Evolutionary conservation across 2,888 invertebrate genomes (phyloP).

Genomic region (Ochropleura leucogaster): DNA sequence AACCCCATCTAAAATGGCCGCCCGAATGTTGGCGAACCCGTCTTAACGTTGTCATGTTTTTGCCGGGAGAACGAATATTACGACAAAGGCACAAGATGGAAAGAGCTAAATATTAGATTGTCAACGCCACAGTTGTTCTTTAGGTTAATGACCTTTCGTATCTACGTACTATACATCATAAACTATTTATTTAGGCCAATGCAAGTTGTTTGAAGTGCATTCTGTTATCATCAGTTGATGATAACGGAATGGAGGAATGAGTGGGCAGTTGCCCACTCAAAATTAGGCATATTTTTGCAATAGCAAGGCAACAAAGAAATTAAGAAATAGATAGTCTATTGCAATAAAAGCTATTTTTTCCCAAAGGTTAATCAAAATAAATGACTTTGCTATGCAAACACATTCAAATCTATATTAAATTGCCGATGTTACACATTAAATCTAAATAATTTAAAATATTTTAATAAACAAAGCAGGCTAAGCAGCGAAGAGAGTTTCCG

Average conservation of each 20-base stretch:
- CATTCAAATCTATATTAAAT: slow-evolving; percentile 10
- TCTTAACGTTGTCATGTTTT: too few relatives aligned
- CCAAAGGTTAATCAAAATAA: background rate
- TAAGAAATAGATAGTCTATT: background rate
- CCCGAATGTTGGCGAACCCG: too few relatives aligned
- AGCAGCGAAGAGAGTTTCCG: too few relatives aligned
- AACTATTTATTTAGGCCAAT: background rate
- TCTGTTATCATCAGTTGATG: background rate
- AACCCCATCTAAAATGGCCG: too few relatives aligned
- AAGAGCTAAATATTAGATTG: too few relatives aligned
- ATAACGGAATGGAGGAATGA: too few relatives aligned
- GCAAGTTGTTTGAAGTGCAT: background rate
- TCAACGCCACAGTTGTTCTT: too few relatives aligned
- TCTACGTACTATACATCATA: too few relatives aligned
- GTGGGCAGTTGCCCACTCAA: background rate
- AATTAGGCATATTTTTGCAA: background rate
- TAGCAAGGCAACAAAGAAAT: background rate
- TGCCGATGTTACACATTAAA: background rate
- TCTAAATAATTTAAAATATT: slow-evolving; percentile 8
- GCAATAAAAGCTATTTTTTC: background rate
- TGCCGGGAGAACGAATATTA: too few relatives aligned
- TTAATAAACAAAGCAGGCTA: slow-evolving; percentile 7
- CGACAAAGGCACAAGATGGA: too few relatives aligned
- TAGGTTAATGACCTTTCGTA: too few relatives aligned
- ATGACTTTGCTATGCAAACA: slow-evolving; percentile 24